A percentile compares a stretch with the other conserved stretches of the same genome.
Evolutionary conservation across 2,888 invertebrate species (phyloP).

Genomic region (Apodemia hepburni): DNA sequence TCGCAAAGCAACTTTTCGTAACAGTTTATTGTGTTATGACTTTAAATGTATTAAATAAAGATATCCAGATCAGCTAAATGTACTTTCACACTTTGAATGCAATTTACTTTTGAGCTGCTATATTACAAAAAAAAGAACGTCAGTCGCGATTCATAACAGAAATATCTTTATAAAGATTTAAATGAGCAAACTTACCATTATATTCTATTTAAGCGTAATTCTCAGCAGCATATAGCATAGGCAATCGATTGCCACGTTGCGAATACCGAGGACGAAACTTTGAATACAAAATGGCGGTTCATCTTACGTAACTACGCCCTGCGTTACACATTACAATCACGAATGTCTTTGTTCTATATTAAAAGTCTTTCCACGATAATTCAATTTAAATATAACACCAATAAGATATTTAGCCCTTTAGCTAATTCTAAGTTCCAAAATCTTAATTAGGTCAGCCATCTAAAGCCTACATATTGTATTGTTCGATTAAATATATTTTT

Average conservation of each 20-base stretch:
- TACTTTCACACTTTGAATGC: too few species aligned
- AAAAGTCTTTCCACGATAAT: constrained; percentile 25
- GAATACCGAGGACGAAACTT: not conserved
- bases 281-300: constrained; percentile 63
- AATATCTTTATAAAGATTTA: not conserved
- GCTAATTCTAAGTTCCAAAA: not conserved
- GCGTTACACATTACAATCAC: constrained; percentile 22
- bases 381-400: not conserved
- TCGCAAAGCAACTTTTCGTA: too few species aligned
- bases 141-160: not conserved
- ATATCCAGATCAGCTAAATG: too few species aligned
- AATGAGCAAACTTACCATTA: constrained; percentile 59
- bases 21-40: too few species aligned
- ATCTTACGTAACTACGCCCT: constrained; percentile 29
- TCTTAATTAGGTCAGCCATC: not conserved
- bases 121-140: too few species aligned
- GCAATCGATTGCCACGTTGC: constrained; percentile 2
- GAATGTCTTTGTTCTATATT: constrained; percentile 20
- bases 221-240: constrained; percentile 37
- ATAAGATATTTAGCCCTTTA: not conserved
- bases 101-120: too few species aligned
- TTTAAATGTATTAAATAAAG: too few species aligned
- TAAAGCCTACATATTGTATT: not conserved
- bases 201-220: constrained; percentile 43
- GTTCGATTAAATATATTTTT: not conserved